These are phyloP conservation scores for Eilema depressum DNA, from an alignment of 2,888 invertebrate species.

Conservation along the genomic window DNA sequence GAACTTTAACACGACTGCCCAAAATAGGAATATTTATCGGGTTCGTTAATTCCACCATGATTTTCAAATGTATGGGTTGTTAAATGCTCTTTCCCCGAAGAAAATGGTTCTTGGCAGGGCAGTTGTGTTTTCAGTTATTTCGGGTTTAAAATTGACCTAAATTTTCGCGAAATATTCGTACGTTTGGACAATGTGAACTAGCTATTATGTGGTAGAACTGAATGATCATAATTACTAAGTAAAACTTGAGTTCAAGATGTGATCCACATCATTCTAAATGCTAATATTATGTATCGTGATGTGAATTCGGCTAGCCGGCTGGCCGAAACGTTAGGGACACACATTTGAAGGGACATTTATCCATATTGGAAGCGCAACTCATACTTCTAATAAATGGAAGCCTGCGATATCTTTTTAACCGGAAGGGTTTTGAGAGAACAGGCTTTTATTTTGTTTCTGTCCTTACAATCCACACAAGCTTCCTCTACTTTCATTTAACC, in stretches of 20 bases:
- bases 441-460: too few species aligned
- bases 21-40: not conserved
- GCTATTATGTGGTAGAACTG: not conserved
- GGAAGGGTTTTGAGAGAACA: too few species aligned
- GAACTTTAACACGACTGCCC: not conserved
- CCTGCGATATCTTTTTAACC: too few species aligned
- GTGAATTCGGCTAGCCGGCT: too few species aligned
- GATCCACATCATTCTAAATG: not conserved
- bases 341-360: too few species aligned
- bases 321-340: too few species aligned
- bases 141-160: not conserved
- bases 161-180: not conserved
- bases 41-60: not conserved
- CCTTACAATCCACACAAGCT: too few species aligned
- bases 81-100: not conserved
- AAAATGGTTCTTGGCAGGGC: not conserved
- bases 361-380: too few species aligned
- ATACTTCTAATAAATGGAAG: too few species aligned
- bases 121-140: not conserved
- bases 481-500: too few species aligned
- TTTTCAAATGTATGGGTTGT: not conserved
- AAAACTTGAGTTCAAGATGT: not conserved
- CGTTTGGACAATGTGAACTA: not conserved
- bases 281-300: too few species aligned
- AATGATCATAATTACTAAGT: not conserved